Base-by-base conservation (phyloP, 2,888 invertebrate genomes). In the Pandemis heparana region DNA sequence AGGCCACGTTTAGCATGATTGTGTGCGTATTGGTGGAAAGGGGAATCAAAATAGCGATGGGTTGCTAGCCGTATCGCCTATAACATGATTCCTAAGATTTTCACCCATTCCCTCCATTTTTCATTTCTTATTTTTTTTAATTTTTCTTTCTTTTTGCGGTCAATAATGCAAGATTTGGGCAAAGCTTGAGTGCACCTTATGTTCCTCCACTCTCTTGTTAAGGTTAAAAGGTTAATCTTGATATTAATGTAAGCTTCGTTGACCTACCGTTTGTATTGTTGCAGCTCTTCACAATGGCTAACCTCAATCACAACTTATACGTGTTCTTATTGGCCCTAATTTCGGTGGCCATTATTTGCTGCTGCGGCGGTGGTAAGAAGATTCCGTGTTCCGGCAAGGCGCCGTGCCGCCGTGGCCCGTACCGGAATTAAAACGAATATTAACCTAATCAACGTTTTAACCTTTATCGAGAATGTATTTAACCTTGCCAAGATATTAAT, bases 341-440 rank as follows among this genome's bases (percentile, higher is more conserved):
- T 6, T 75, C 92, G 48, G 81, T 90, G 60, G 80, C 87, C 2
- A 77, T 88, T 76, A 82, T 90, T 1, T 78, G 87, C 0, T 77
- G 80, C 6, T 77, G 84, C 8, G 85, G 86, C 62, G 79, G 85
- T 8, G 85, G 85, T 70, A 86, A 81, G 75, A 90, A 69, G 0
- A 79, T 91, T 0, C 79, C 88, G 0, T 91, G 91, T 75, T 4
- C 82, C 0, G 91, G 91, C 0, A 80, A 82, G 8, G 88, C 91
- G 0, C 92, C 92, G 0, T 92, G 92, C 76, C 84, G 85, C 6
- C 84, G 92, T 0, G 92, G 92, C 0, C 89, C 91, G 0, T 89
- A 84, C 76, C 82, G 86, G 61, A 74, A 82, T 64, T 87, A 75
- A 62, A 16, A 7, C 16, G 5, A n/a, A 23, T 12, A 32, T 48